Percentiles rank a stretch among this genome's conserved stretches.
phyloP scores from a whole-genome alignment of 2,888 invertebrate species.

The Drosophila hawaiiensis region DNA sequence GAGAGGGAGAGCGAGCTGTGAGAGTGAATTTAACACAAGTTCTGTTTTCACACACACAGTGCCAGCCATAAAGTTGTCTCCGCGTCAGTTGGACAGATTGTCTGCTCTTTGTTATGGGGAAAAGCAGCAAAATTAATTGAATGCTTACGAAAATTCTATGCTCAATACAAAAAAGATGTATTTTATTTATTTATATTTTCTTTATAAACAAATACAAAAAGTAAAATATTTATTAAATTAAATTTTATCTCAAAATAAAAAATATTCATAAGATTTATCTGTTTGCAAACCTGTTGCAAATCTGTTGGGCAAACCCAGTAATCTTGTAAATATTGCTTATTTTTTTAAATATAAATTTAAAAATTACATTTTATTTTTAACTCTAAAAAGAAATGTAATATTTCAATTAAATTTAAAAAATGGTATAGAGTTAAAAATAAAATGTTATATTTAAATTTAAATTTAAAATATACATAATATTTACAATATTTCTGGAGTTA shows the following conservation, averaged over 20 bases:
- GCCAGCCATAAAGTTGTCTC: slow-evolving; percentile 38
- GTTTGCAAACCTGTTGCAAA: neutral
- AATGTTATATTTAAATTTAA: too few species aligned
- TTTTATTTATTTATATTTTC: neutral
- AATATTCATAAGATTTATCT: neutral
- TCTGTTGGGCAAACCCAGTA: neutral
- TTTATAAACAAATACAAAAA: neutral
- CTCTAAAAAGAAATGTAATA: neutral
- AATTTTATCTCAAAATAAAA: neutral
- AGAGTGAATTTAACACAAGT: slow-evolving; percentile 42
- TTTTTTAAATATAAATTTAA: neutral
- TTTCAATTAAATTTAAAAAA: too few species aligned
- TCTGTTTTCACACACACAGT: slow-evolving; percentile 44
- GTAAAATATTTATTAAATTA: neutral
- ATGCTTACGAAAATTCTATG: neutral
- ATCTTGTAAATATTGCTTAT: too few species aligned
- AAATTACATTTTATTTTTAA: neutral
- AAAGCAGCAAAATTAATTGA: neutral
- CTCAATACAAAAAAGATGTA: neutral
- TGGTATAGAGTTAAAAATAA: too few species aligned
- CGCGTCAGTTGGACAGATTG: neutral
- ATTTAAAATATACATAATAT: too few species aligned
- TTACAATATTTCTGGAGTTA: neutral
- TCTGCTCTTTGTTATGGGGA: neutral
- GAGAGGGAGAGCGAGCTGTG: slow-evolving; percentile 5